Base-by-base conservation (phyloP, 1,140 invertebrate species). In the Drosophila watanabei region DNA sequence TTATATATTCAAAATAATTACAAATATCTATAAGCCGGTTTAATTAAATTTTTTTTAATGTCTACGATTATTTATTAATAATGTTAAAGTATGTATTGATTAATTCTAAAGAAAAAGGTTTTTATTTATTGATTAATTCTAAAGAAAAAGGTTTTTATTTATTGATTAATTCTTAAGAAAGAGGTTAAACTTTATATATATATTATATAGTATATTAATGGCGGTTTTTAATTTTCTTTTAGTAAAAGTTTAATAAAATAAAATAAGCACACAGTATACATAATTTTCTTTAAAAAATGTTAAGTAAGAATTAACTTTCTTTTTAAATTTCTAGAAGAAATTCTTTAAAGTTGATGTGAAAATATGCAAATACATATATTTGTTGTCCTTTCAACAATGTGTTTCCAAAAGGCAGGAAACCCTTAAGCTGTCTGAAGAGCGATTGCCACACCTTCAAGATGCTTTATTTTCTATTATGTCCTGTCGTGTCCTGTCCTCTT, bases 361-460 rank as follows among this genome's bases (percentile, higher is more conserved):
- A 39, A 24, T 24, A 41, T 63, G 58, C 14, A n/a, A 7, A 10
- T 33, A 37, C 18, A 32, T 66, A 37, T 28, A 32, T 66, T 13
- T 30, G 9, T 2, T 37, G 9, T 4, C 24, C 32, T 14, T 30
- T 51, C 48, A 54, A 33, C 33, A 30, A 14, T 8, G 10, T 28
- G 39, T 14, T 28, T 33, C 9, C 20, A 14, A 13, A 37, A 71
- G 57, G n/a, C 49, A 71, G 68, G 64, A 71, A 57, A 49, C 65
- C 49, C 49, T 69, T 69, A 71, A 71, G 39, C 49, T 69, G 64
- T 13, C 64, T 69, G 13, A 10, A 64, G 24, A 65, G 16, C 65
- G 65, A 64, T 65, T 68, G 64, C 64, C 48, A 48, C 64, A 69
- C 64, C 63, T 71, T 57, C 37, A 68, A 70, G 62, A 54, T 70